Base-by-base conservation (phyloP, 2,113 vertebrate species). In the Atrichornis clamosus region DNA sequence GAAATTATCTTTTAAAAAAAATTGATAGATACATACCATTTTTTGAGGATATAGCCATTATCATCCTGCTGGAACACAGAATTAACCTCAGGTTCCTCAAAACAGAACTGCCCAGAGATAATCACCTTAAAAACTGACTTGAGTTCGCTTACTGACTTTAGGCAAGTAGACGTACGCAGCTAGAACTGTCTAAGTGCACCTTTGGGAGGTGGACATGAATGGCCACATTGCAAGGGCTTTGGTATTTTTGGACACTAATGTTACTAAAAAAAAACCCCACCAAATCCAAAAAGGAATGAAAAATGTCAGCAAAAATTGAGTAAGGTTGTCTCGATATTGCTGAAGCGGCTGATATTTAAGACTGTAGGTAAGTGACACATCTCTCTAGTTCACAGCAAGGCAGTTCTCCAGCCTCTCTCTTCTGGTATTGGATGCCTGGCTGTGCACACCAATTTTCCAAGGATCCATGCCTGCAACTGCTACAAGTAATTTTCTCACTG, bases 1-100 rank as follows among this genome's bases (percentile, higher is more conserved):
- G 53, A 26, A 87, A 95, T 85, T 91, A 88, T n/a, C 67, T 84
- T 63, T 26, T 2, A 26, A 77, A 91, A 68, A 91, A 64, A 35
- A n/a, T 7, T 15, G 8, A 78, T 55, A 77, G 8, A 44, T 44
- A 23, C 24, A 70, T 67, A 75, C 23, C 13, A 63, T 77, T 80
- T 88, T 84, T 84, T 13, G 70, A 84, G 35, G n/a, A 55, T 60
- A 60, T 32, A 91, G 52, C n/a, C 42, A 79, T n/a, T 91, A 70
- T 27, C 62, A 28, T 39, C 60, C 37, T 52, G 15, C 28, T 93
- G 24, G 62, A 83, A 96, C 85, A 83, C 12, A 76, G 26, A 92
- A 73, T 83, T 73, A 58, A 90, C 80, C 59, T 83, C 41, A 42
- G 52, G 5, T 56, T 90, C 30, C 73, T 79, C 58, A 78, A 77